A percentile compares a stretch with the other conserved stretches of the same genome.
phyloP scores from a whole-genome alignment of 2,113 vertebrate species.

The Atherinomorus stipes region DNA sequence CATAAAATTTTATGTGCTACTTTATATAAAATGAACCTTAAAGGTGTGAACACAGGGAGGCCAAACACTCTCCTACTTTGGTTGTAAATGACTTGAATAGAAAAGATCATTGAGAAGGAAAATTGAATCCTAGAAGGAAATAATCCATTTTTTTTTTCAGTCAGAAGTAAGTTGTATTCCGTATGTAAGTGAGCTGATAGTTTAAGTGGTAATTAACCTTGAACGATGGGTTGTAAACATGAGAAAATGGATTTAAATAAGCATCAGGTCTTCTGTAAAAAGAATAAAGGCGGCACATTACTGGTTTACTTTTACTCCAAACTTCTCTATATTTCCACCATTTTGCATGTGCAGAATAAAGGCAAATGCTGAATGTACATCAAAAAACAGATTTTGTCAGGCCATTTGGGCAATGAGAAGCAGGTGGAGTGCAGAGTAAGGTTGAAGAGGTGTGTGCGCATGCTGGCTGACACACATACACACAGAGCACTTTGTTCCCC shows the following conservation, averaged over 20 bases:
- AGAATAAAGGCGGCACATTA: slow-evolving; percentile 4
- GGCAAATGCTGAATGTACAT: slow-evolving; percentile 63
- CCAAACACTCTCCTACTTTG: neutral
- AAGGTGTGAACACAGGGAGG: neutral
- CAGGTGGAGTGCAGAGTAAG: slow-evolving; percentile 74
- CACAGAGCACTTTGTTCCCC: slow-evolving; percentile 69
- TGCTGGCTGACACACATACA: slow-evolving; percentile 38
- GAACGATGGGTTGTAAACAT: slow-evolving; percentile 4
- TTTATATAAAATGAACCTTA: neutral
- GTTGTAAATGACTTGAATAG: neutral
- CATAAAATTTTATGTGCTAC: neutral
- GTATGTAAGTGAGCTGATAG: slow-evolving; percentile 6
- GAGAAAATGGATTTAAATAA: slow-evolving; percentile 11
- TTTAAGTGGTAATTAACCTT: slow-evolving; percentile 2
- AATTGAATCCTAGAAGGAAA: neutral
- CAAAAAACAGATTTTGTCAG: slow-evolving; percentile 61
- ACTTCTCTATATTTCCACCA: slow-evolving; percentile 29
- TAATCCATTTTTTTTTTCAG: neutral
- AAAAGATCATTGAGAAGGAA: neutral
- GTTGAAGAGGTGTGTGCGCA: slow-evolving; percentile 61
- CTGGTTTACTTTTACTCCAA: slow-evolving; percentile 24
- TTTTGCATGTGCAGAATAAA: slow-evolving; percentile 42
- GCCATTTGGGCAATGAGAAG: slow-evolving; percentile 77
- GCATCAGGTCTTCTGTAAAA: neutral
- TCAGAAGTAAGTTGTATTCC: neutral